Evolutionary conservation across 2,888 invertebrate species (phyloP), one percentile per base, ranked within the genome.

Genomic region (Polyommatus icarus): DNA sequence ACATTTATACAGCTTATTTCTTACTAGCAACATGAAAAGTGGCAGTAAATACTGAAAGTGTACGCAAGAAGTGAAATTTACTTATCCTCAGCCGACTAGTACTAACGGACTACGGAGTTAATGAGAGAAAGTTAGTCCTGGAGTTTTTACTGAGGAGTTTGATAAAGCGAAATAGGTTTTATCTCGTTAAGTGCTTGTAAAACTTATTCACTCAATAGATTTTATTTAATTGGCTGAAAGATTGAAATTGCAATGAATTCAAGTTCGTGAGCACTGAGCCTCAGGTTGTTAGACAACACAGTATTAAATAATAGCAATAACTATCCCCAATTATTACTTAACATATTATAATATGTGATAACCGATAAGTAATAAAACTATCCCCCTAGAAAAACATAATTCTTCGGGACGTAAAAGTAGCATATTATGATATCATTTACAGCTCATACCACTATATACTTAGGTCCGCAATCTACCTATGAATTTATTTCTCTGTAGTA

Each of bases 31-130:
- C 75, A 29, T 20, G 15, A 75, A 54, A 54, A 50, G 46, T 20
- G 32, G 29, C n/a, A 18, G 46, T 24, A 75, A 54, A 50, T 29
- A 75, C 75, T 54, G 50, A 50, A 50, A 18, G 24, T 72, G 71
- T 36, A 79, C 80, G 78, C 82, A 83, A 83, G 82, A 83, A 83
- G 77, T 82, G 80, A 71, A 82, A 82, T 82, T 81, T 82, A 81
- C 82, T 82, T 80, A 81, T 79, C 82, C 81, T 81, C 81, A 78
- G 80, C 79, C 78, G 81, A 82, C 82, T 80, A 81, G 46, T 73
- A 24, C 80, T 79, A 76, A 78, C 79, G 79, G 81, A 82, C 79
- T 75, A 78, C 79, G 80, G 81, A 81, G 82, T 82, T 82, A 81
- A 83, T 82, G 82, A 82, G 81, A 76, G 79, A 79, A 83, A 81